These are phyloP conservation scores for Catharus minimus DNA, from an alignment of 2,113 vertebrate genomes.

Conservation along the genomic window DNA sequence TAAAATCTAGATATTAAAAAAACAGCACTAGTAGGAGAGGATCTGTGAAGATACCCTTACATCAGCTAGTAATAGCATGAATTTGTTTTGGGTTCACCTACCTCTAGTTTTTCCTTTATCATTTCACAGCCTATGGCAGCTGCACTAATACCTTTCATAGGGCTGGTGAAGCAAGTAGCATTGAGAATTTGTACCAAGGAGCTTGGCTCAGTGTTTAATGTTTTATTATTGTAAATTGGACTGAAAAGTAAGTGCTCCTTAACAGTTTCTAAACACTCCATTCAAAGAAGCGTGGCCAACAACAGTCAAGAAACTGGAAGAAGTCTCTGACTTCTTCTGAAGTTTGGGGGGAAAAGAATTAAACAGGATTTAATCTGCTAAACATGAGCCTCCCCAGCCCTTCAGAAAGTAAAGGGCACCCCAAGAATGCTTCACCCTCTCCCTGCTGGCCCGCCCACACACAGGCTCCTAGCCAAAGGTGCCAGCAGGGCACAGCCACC, in stretches of 20 bases:
- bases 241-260: neutral
- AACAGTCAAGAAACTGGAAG: neutral
- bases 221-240: neutral
- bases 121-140: neutral
- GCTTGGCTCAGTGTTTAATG: neutral
- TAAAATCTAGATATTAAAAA: neutral
- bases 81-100: neutral
- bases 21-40: neutral
- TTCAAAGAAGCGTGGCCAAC: neutral
- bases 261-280: neutral
- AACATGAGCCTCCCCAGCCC: fast-evolving
- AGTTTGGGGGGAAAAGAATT: neutral
- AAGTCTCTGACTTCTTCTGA: neutral
- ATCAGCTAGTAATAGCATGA: neutral
- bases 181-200: neutral
- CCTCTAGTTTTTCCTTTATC: neutral
- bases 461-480: neutral
- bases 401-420: neutral
- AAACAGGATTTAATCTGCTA: neutral
- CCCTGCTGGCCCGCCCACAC: neutral
- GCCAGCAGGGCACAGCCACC: neutral
- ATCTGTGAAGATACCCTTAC: neutral
- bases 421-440: neutral
- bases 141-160: neutral
- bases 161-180: neutral